Evolutionary conservation across 2,797 vertebrate species (phyloP), one percentile per base, ranked within the genome.

Genomic region (Ceyx erithaca): DNA sequence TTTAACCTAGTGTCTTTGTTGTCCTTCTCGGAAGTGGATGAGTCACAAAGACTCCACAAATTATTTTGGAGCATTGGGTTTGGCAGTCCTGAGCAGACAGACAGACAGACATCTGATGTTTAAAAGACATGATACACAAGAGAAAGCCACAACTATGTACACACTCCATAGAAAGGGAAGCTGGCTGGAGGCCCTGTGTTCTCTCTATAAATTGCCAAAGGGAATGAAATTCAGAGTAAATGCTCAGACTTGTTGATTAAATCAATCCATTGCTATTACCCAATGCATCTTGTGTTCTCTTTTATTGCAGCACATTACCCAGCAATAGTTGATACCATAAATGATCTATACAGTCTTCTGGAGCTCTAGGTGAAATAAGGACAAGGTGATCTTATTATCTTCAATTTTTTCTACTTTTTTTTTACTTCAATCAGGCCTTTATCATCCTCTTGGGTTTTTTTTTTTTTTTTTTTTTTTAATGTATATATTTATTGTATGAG

Each of bases 161-260:
- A 69, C 30, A 40, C 7, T 1, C 2, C 25, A 75, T 5, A 48
- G 48, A 73, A 23, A 66, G 30, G 52, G 35, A 87, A 82, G 40
- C 54, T 88, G 71, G 75, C 61, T 90, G 69, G 19, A 68, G 40
- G 69, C 40, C 30, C 62, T 78, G 21, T 37, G n/a, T 80, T 91
- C 59, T 79, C 18, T 71, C 54, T 78, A 18, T 66, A 87, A 92
- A 92, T 78, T 90, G 75, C 76, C 51, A 85, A 66, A 93, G 62
- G 49, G 79, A 90, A 89, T 6, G 13, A 93, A 90, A 90, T 90
- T 91, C 68, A 68, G 62, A 87, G 58, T 75, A 87, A 94, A 75
- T 55, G 41, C 43, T 72, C 55, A 90, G 79, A 63, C 25, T 87
- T 90, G 77, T 80, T 89, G 69, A 95, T 94, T 85, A 69, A 92